These are phyloP conservation scores for Oscheius sp. DNA, from an alignment of 2,888 invertebrate genomes.

Conservation along the genomic window DNA sequence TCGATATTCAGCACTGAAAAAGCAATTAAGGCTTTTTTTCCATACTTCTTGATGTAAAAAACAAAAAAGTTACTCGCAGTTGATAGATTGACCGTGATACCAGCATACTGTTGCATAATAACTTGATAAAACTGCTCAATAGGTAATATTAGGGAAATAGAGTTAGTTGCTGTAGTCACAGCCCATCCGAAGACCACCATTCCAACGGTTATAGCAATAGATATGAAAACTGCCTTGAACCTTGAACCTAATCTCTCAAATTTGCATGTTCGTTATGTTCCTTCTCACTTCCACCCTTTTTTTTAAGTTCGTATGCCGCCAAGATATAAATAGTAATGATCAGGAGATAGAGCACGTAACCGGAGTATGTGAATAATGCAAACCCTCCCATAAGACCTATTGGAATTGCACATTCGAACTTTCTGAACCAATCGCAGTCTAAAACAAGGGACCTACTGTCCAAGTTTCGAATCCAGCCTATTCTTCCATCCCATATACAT, in stretches of 20 bases:
- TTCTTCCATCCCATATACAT: neutral
- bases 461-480: no score
- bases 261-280: no score
- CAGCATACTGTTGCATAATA: slow-evolving; percentile 47
- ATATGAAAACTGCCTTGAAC: slow-evolving; percentile 45
- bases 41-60: slow-evolving; percentile 44
- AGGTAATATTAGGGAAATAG: slow-evolving; percentile 33
- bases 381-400: slow-evolving; percentile 40
- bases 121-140: slow-evolving; percentile 20
- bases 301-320: slow-evolving; percentile 35
- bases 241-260: slow-evolving; percentile 27
- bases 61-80: slow-evolving; percentile 44
- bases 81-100: slow-evolving; percentile 45
- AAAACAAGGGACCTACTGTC: neutral
- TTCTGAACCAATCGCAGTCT: slow-evolving; percentile 20
- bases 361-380: slow-evolving; percentile 41
- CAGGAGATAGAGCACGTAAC: slow-evolving; percentile 34
- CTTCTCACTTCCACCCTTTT: slow-evolving; percentile 38
- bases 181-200: slow-evolving; percentile 46
- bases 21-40: neutral
- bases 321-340: slow-evolving; percentile 36
- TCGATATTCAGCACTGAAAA: slow-evolving; percentile 12
- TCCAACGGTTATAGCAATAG: slow-evolving; percentile 42
- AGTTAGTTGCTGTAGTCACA: slow-evolving; percentile 38
- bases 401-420: slow-evolving; percentile 40